These are phyloP conservation scores for Bufo bufo DNA, from an alignment of 2,113 vertebrate species.

Conservation along the genomic window DNA sequence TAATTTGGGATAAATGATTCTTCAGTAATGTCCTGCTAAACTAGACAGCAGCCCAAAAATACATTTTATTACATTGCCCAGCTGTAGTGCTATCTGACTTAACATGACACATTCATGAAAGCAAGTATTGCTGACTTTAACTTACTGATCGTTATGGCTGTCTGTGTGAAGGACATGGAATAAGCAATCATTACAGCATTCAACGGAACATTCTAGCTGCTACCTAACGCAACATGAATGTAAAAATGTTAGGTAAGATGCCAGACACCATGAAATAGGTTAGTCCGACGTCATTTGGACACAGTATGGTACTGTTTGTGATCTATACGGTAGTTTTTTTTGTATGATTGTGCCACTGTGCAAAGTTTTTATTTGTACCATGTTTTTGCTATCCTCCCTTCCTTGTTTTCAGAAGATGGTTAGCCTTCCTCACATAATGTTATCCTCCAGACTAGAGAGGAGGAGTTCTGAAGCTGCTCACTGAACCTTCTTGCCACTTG, in stretches of 20 bases:
- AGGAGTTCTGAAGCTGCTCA: too few species aligned
- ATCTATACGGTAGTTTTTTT: too few species aligned
- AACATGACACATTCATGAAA: slow-evolving; percentile 43
- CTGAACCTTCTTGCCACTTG: too few species aligned
- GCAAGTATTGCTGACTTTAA: slow-evolving; percentile 48
- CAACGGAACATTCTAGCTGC: too few species aligned
- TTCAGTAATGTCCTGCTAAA: slow-evolving; percentile 43
- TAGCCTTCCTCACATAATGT: too few species aligned
- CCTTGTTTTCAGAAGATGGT: too few species aligned
- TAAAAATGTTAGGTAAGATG: background rate
- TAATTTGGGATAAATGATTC: slow-evolving; percentile 52
- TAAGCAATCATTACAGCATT: background rate
- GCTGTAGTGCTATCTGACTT: slow-evolving; percentile 55
- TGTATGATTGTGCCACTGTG: too few species aligned
- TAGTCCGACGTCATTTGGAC: background rate
- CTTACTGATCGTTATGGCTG: slow-evolving; percentile 30
- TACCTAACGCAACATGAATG: background rate
- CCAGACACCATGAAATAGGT: background rate
- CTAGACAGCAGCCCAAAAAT: slow-evolving; percentile 47
- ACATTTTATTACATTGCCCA: slow-evolving; percentile 58
- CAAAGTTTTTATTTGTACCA: too few species aligned
- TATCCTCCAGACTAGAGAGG: too few species aligned
- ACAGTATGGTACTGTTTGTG: too few species aligned
- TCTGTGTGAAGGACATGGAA: slow-evolving; percentile 22
- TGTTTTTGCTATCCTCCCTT: too few species aligned